Base-by-base conservation (phyloP, 2,113 vertebrate genomes). In the Regulus satrapa region DNA sequence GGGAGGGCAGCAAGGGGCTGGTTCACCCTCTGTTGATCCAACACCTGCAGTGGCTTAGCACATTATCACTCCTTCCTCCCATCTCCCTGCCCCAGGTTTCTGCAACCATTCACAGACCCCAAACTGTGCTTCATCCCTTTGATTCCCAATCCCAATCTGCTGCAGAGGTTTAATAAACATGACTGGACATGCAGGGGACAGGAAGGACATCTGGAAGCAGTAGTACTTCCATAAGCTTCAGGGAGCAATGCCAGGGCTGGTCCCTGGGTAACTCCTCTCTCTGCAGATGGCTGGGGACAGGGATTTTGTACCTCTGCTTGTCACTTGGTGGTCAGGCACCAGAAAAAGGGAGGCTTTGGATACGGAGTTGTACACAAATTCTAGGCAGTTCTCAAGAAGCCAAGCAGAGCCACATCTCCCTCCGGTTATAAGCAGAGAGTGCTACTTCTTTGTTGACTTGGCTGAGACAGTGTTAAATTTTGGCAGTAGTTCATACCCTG, bases 31-130 rank as follows among this genome's bases (percentile, higher is more conserved):
- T 2, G 5, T 32, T 77, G 51, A 68, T 46, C 34, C 82, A 55
- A 46, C 94, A 93, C 85, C 92, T 95, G 92, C 82, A 66, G 29
- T 24, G 41, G 54, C 75, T 94, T 73, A 93, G 46, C 38, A 41
- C 79, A 56, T 49, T 61, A 69, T 7, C 26, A 10, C 12, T 84
- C 46, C 62, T 69, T 49, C 29, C 32, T 85, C 54, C 55, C 59
- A 62, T 25, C 29, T 68, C 43, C 46, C 49, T 31, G 18, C 18
- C 75, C 32, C 41, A 88, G 34, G 31, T 36, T 88, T 88, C 59
- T 2, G 5, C 41, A 80, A 16, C 32, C 5, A 1, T 58, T 51
- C 72, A 56, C n/a, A 69, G 92, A 69, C 78, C 62, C 38, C 91
- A 93, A 32, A 90, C 63, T 73, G 92, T 2, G 29, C 38, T 77